Percentiles rank a stretch among this genome's conserved stretches.
phyloP scores from a whole-genome alignment of 2,797 vertebrate species.

The Aselliscus stoliczkanus region DNA sequence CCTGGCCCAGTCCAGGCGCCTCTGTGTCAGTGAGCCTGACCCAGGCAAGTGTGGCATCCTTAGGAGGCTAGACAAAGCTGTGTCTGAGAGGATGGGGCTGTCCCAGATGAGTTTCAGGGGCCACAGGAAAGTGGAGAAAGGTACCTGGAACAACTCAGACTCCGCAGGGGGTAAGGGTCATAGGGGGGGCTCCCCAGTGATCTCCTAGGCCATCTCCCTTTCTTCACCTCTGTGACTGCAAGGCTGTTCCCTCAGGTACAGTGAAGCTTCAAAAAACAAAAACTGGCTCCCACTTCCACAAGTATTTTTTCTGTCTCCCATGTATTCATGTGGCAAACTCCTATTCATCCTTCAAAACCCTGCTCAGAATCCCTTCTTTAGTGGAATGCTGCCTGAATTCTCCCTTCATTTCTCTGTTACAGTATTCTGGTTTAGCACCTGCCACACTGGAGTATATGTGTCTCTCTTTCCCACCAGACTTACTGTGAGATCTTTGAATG shows the following conservation, averaged over 20 bases:
- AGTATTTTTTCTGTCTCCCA: neutral
- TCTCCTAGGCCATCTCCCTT: neutral
- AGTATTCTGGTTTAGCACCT: neutral
- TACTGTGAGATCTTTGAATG: neutral
- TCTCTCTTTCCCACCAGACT: neutral
- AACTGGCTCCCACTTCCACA: neutral
- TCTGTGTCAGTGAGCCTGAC: neutral
- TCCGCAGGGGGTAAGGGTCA: neutral
- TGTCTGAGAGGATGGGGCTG: neutral
- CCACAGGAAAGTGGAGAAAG: neutral
- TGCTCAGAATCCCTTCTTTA: neutral
- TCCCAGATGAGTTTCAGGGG: neutral
- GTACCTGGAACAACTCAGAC: neutral
- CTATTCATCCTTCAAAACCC: neutral
- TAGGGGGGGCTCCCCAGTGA: no score
- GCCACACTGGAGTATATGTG: no score
- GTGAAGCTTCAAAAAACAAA: neutral
- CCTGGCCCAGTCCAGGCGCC: neutral
- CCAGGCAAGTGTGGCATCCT: neutral
- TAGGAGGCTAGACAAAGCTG: neutral
- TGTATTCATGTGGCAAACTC: neutral
- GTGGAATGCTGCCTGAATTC: neutral
- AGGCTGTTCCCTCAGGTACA: neutral
- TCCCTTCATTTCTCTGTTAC: neutral
- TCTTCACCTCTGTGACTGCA: neutral